These are phyloP conservation scores for Danio jaintianensis DNA, from an alignment of 2,797 vertebrate species.

Conservation along the genomic window DNA sequence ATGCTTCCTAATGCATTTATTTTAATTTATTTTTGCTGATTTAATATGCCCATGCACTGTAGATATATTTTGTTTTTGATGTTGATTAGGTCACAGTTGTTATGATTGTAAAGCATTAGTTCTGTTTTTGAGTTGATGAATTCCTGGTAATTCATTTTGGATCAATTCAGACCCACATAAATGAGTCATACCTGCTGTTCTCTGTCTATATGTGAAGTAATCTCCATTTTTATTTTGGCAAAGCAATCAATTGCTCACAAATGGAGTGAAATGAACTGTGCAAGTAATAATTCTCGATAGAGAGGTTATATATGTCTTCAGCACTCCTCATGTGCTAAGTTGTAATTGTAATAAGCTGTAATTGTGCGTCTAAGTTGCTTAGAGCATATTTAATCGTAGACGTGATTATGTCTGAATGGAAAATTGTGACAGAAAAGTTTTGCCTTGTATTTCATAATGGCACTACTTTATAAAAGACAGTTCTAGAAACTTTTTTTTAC, in stretches of 20 bases:
- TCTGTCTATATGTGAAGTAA: slow-evolving; percentile 2
- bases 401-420: slow-evolving; percentile 29
- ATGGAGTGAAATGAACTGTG: neutral
- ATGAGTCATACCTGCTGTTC: slow-evolving; percentile 17
- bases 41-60: neutral
- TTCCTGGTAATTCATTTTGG: neutral
- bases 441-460: slow-evolving; percentile 1
- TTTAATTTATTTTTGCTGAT: neutral
- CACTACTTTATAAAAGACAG: neutral
- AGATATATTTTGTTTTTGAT: neutral
- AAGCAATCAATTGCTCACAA: slow-evolving; percentile 7
- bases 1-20: no score
- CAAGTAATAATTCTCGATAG: neutral
- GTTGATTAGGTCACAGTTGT: slow-evolving; percentile 9
- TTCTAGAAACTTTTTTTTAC: neutral
- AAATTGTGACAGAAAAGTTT: slow-evolving; percentile 30
- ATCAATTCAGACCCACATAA: neutral
- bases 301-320: slow-evolving; percentile 5
- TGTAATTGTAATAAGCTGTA: no score
- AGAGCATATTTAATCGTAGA: neutral
- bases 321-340: neutral
- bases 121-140: neutral
- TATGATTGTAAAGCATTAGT: slow-evolving; percentile 9
- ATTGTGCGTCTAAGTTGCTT: neutral
- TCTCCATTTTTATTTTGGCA: neutral